phyloP scores from a whole-genome alignment of 2,113 vertebrate genomes.

The Collichthys lucidus region DNA sequence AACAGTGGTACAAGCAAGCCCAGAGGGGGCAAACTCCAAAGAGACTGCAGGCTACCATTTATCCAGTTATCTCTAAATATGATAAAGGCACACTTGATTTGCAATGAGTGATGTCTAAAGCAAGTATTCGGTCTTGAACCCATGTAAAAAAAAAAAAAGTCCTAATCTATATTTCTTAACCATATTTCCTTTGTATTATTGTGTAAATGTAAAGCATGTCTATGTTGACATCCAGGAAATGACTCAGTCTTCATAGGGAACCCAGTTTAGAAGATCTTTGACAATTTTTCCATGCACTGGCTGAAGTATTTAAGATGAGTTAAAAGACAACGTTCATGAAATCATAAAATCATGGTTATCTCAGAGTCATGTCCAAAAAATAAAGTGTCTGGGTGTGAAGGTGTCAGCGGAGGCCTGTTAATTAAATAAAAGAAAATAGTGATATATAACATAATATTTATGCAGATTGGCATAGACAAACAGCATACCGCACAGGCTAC shows the following conservation, averaged over 20 bases:
- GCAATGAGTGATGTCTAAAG: neutral
- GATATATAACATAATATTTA: neutral
- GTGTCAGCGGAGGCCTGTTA: neutral
- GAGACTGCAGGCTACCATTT: constrained; percentile 25
- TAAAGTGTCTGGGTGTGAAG: constrained; percentile 4
- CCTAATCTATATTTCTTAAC: neutral
- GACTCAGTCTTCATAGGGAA: neutral
- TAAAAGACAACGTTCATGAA: neutral
- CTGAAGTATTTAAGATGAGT: neutral
- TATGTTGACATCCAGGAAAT: neutral
- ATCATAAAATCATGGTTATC: neutral
- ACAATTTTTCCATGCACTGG: neutral
- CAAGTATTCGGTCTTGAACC: neutral
- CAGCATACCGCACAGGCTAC: neutral
- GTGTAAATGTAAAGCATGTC: neutral
- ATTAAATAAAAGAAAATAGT: neutral
- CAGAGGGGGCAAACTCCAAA: constrained; percentile 72
- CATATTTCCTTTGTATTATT: neutral
- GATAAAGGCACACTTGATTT: constrained; percentile 29
- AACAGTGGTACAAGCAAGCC: constrained; percentile 35
- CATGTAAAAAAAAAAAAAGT: neutral
- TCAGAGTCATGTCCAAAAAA: neutral
- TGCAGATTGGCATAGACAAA: constrained; percentile 19
- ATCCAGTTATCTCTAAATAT: constrained; percentile 38
- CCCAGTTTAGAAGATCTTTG: neutral